Base-by-base conservation (phyloP, 2,113 vertebrate genomes). In the Amphilophus citrinellus region DNA sequence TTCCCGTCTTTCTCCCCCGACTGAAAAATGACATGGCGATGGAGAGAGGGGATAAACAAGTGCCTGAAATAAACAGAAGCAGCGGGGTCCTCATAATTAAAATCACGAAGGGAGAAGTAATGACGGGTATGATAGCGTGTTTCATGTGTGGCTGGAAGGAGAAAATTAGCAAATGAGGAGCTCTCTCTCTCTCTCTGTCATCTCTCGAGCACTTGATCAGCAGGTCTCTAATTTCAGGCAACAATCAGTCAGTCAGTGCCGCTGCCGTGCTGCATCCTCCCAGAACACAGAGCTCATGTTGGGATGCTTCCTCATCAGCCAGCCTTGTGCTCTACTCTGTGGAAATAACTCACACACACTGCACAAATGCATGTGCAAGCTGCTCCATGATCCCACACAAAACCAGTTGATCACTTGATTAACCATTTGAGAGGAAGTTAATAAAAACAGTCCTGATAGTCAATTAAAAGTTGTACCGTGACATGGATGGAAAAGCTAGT, bases 161-260 rank as follows among this genome's bases (percentile, higher is more conserved):
- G 47, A 5, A 85, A 79, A 88, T 85, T 61, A 84, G 81, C 83
- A 77, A 83, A 87, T 44, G 53, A 83, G 62, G 56, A 68, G 15
- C 58, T 56, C 68, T 30, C 20, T 35, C 47, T 35, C 47, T 47
- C 7, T 47, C 76, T 39, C 2, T 7, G 20, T 6, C 63, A 35
- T 44, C 59, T 56, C 50, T 42, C 2, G 2, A 57, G 53, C 53
- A 24, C 56, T 79, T 27, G 32, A 84, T 90, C 90, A 84, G 85
- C 83, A 44, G 85, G 87, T n/a, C 60, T 62, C 78, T 88, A 82
- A 91, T 90, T 90, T 84, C 87, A 82, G 60, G 66, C 79, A 80
- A 88, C 82, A 88, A 85, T 85, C 90, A 89, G 77, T 85, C 90
- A 89, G 77, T 1, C 65, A 59, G 78, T 0, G 59, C 57, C 66